phyloP scores from a whole-genome alignment of 2,797 vertebrate species.

The Myiotriccus ornatus region DNA sequence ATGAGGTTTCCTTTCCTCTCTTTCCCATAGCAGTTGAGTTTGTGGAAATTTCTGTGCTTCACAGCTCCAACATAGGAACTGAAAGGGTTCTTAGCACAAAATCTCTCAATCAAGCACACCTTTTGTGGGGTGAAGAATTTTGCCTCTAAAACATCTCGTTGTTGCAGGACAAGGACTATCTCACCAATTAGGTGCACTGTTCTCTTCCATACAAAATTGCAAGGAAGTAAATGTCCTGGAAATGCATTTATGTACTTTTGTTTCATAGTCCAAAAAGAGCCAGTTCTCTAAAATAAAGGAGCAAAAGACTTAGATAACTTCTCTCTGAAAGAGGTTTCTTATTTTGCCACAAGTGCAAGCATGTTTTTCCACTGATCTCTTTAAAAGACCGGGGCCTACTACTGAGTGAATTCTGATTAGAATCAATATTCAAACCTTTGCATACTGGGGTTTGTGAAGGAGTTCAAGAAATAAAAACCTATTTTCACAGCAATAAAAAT shows the following conservation, averaged over 20 bases:
- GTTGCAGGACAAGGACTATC: background rate
- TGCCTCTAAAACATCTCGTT: background rate
- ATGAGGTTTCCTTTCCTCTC: background rate
- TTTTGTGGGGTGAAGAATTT: background rate
- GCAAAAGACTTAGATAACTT: background rate
- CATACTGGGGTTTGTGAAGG: background rate
- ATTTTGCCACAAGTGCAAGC: background rate
- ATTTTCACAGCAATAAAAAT: background rate
- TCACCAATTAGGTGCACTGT: background rate
- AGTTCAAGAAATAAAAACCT: background rate
- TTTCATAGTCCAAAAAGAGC: background rate
- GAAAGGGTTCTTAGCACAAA: background rate
- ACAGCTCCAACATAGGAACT: background rate
- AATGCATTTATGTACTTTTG: background rate
- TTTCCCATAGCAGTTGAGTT: background rate
- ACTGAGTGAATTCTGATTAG: background rate
- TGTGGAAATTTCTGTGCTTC: background rate
- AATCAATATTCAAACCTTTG: background rate
- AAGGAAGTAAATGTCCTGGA: background rate
- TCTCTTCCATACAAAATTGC: background rate
- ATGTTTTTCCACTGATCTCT: background rate
- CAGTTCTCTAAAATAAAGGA: background rate
- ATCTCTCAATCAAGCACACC: background rate
- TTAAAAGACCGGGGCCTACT: background rate
- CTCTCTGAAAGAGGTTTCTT: background rate